These are phyloP conservation scores for Cygnus atratus DNA, from an alignment of 2,113 vertebrate species.

Conservation along the genomic window DNA sequence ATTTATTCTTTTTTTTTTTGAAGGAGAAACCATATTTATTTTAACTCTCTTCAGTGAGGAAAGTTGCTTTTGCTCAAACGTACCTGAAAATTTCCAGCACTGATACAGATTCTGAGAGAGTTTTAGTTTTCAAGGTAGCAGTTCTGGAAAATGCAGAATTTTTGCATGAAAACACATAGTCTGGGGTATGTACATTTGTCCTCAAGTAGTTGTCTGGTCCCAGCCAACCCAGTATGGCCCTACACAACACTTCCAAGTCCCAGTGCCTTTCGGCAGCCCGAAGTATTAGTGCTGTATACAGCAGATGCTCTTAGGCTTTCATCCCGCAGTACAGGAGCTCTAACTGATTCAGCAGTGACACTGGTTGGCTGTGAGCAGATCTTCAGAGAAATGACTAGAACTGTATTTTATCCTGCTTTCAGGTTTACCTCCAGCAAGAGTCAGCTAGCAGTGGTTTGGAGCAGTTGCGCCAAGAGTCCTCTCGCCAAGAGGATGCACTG, in stretches of 20 bases:
- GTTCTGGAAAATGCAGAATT: not conserved
- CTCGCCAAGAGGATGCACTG: constrained; percentile 26
- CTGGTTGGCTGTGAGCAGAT: not conserved
- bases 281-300: not conserved
- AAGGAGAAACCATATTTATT: not conserved
- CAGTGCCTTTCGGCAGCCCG: not conserved
- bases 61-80: not conserved
- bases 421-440: constrained; percentile 73
- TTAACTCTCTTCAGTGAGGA: not conserved
- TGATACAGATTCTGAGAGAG: not conserved
- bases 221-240: not conserved
- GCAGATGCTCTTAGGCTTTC: not conserved
- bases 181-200: not conserved
- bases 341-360: not conserved
- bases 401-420: not conserved
- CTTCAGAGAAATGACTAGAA: not conserved
- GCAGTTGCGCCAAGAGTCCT: constrained; percentile 62
- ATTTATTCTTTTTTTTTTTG: not conserved
- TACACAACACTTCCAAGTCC: not conserved
- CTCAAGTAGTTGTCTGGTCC: not conserved
- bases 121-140: not conserved
- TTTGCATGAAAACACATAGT: not conserved
- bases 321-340: not conserved
- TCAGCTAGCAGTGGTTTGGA: constrained; percentile 53
- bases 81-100: not conserved